Evolutionary conservation across 2,888 invertebrate species (phyloP).

Genomic region (Hirtodrosophila alboralis): DNA sequence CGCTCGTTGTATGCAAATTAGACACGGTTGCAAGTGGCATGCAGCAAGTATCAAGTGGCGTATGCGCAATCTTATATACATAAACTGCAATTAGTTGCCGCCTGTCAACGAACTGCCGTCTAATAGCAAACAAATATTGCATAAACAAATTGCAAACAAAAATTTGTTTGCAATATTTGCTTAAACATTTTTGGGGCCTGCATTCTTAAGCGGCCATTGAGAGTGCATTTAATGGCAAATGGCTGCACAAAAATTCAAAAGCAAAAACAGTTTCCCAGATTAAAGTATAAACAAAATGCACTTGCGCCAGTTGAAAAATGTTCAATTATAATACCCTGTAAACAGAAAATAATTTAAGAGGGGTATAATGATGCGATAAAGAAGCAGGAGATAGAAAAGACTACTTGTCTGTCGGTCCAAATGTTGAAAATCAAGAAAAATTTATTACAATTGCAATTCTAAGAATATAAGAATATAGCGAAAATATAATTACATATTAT

Average conservation of each 20-base stretch:
- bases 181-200: slow-evolving; percentile 65
- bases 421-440: no score
- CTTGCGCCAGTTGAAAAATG: slow-evolving; percentile 46
- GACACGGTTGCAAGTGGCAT: slow-evolving; percentile 50
- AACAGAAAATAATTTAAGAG: neutral
- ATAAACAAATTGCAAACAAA: slow-evolving; percentile 29
- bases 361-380: no score
- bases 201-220: slow-evolving; percentile 74
- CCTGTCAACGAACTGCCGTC: slow-evolving; percentile 49
- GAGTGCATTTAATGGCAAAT: slow-evolving; percentile 75
- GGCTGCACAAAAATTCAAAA: slow-evolving; percentile 50
- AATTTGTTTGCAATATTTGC: slow-evolving; percentile 54
- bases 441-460: no score
- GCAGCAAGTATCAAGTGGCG: slow-evolving; percentile 44
- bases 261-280: slow-evolving; percentile 46
- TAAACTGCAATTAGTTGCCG: slow-evolving; percentile 62
- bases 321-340: slow-evolving; percentile 64
- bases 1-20: slow-evolving; percentile 54
- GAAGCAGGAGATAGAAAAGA: no score
- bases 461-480: no score
- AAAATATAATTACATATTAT: no score
- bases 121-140: slow-evolving; percentile 9
- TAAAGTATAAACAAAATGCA: slow-evolving; percentile 76
- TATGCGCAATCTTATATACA: slow-evolving; percentile 73
- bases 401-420: no score